A percentile compares a stretch with the other conserved stretches of the same genome.
These are phyloP conservation scores for Acestrorhynchus altus DNA, from an alignment of 2,797 vertebrate species.

Conservation along the genomic window DNA sequence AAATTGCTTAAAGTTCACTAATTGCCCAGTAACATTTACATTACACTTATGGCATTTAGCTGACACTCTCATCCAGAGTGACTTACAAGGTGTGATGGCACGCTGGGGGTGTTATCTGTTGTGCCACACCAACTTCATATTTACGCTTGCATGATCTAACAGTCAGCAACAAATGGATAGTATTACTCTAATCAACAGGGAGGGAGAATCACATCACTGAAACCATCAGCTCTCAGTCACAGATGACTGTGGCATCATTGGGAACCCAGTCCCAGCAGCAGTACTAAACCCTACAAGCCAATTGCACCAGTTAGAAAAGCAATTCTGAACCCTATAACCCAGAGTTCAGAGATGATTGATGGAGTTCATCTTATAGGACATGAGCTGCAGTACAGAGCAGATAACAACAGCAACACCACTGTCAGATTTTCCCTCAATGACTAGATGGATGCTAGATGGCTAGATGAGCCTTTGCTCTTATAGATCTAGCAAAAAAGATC, in stretches of 20 bases:
- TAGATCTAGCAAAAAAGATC: background rate
- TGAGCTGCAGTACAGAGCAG: slow-evolving; percentile 3
- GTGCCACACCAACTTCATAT: too few relatives aligned
- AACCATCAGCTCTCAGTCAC: background rate
- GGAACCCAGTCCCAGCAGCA: background rate
- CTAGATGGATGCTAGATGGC: slow-evolving; percentile 8
- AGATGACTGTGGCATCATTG: background rate
- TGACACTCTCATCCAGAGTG: too few relatives aligned
- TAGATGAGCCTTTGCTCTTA: slow-evolving; percentile 6
- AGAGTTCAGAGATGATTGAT: slow-evolving; percentile 27
- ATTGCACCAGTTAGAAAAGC: slow-evolving; percentile 3
- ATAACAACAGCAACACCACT: slow-evolving; percentile 14
- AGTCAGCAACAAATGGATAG: background rate
- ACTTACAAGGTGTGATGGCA: too few relatives aligned
- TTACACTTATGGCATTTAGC: too few relatives aligned
- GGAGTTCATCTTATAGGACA: slow-evolving; percentile 22
- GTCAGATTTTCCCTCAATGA: slow-evolving; percentile 6
- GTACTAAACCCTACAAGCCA: slow-evolving; percentile 2
- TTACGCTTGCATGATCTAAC: too few relatives aligned
- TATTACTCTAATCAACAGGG: background rate
- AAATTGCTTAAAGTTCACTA: too few relatives aligned
- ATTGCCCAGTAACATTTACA: too few relatives aligned
- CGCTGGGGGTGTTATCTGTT: too few relatives aligned
- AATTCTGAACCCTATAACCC: slow-evolving; percentile 24
- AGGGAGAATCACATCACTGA: too few relatives aligned